Evolutionary conservation across 2,113 vertebrate species (phyloP).

Genomic region (Corvus hawaiiensis): DNA sequence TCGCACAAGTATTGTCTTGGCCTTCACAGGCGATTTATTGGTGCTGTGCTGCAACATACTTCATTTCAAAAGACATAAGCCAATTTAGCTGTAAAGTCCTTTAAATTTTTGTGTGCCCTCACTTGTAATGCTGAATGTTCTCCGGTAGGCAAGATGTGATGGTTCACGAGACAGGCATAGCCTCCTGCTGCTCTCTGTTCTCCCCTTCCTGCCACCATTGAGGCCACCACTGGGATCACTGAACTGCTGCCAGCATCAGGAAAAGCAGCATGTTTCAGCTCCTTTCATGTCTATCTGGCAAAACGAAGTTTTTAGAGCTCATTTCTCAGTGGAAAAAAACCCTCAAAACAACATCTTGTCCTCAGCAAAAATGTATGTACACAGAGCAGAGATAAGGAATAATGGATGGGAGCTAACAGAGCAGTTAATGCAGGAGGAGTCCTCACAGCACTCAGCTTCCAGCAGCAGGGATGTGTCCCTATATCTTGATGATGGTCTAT

Average conservation of each 20-base stretch:
- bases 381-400: background rate
- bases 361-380: background rate
- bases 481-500: fast-evolving
- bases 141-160: fast-evolving
- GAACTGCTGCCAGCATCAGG: background rate
- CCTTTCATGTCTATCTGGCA: background rate
- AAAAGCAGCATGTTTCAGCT: background rate
- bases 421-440: background rate
- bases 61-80: background rate
- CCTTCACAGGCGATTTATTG: background rate
- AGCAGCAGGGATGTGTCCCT: background rate
- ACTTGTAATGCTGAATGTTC: background rate
- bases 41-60: background rate
- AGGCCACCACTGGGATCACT: background rate
- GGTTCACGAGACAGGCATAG: background rate
- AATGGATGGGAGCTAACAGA: background rate
- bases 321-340: background rate
- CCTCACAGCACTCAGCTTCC: background rate
- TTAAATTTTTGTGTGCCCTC: background rate
- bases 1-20: background rate
- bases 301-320: background rate
- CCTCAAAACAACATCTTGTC: background rate
- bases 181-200: background rate
- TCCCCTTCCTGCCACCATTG: background rate
- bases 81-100: background rate